Percentiles rank a stretch among this genome's conserved stretches.
Conservation (phyloP, 2,888 invertebrate species). For the Dione juno region DNA sequence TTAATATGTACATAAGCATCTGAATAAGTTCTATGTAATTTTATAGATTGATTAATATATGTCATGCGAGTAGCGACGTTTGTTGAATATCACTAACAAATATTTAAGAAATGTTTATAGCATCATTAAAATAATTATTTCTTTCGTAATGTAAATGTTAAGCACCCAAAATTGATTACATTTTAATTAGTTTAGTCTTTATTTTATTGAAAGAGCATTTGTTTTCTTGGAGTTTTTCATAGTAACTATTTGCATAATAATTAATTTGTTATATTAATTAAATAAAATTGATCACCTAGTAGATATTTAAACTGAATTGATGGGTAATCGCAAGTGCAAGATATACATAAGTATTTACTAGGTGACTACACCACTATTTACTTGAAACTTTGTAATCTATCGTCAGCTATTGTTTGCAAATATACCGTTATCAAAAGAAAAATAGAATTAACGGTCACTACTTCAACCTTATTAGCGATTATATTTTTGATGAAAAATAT, state of each 20-base stretch:
- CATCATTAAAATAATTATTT: slow-evolving; percentile 19
- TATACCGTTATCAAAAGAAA: slow-evolving; percentile 51
- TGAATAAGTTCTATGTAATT: neutral
- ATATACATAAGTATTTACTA: slow-evolving; percentile 41
- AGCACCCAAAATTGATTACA: slow-evolving; percentile 12
- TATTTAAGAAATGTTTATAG: slow-evolving; percentile 7
- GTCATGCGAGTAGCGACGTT: slow-evolving; percentile 6
- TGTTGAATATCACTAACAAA: neutral
- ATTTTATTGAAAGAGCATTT: slow-evolving; percentile 15
- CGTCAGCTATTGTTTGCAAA: slow-evolving; percentile 53
- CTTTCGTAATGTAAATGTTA: slow-evolving; percentile 18
- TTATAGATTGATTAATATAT: slow-evolving; percentile 2
- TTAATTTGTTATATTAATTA: slow-evolving; percentile 28
- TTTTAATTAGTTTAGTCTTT: slow-evolving; percentile 23
- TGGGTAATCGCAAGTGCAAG: slow-evolving; percentile 40
- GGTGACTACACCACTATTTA: slow-evolving; percentile 54
- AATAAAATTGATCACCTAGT: slow-evolving; percentile 41
- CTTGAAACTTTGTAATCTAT: slow-evolving; percentile 51
- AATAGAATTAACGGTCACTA: slow-evolving; percentile 44
- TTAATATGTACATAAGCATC: neutral
- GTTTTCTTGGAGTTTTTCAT: slow-evolving; percentile 22
- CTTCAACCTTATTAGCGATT: slow-evolving; percentile 22
- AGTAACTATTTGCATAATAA: slow-evolving; percentile 25
- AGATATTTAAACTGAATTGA: slow-evolving; percentile 44
- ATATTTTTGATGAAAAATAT: neutral